Evolutionary conservation across 2,888 invertebrate genomes (phyloP).

Genomic region (Drosophila pegasa): DNA sequence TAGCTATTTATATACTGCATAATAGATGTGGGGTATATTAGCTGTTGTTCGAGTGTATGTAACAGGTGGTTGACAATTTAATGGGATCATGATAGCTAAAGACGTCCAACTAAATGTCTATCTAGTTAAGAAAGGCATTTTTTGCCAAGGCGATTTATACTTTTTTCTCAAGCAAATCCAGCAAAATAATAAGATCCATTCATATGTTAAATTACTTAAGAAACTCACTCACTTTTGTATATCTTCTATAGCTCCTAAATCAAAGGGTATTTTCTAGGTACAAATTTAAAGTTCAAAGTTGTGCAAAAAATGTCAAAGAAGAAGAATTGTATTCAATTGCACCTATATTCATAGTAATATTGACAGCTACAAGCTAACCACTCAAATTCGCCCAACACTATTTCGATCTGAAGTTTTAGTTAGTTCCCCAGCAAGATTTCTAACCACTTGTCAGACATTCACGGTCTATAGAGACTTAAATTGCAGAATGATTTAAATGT

Average conservation of each 20-base stretch:
- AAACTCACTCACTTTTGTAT: too few species aligned
- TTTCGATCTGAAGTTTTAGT: not conserved
- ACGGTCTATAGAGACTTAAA: constrained; percentile 17
- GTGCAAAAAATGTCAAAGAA: too few species aligned
- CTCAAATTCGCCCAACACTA: not conserved
- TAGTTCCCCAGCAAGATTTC: not conserved
- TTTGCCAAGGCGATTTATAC: too few species aligned
- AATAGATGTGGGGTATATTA: not conserved
- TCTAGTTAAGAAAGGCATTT: too few species aligned
- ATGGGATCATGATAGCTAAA: too few species aligned
- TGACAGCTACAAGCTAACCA: not conserved
- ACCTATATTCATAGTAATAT: too few species aligned
- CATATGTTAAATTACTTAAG: too few species aligned
- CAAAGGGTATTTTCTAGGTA: not conserved
- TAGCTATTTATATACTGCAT: not conserved
- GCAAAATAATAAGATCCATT: too few species aligned
- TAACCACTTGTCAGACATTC: not conserved
- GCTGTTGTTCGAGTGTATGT: not conserved
- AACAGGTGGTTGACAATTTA: not conserved
- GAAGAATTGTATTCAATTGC: too few species aligned
- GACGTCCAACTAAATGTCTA: too few species aligned
- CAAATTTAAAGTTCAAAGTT: not conserved
- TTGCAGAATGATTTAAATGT: constrained; percentile 61
- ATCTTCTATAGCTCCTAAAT: too few species aligned
- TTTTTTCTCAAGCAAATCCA: too few species aligned